phyloP scores from a whole-genome alignment of 92 coral and sea anemone species.

The Nematostella vectensis region DNA sequence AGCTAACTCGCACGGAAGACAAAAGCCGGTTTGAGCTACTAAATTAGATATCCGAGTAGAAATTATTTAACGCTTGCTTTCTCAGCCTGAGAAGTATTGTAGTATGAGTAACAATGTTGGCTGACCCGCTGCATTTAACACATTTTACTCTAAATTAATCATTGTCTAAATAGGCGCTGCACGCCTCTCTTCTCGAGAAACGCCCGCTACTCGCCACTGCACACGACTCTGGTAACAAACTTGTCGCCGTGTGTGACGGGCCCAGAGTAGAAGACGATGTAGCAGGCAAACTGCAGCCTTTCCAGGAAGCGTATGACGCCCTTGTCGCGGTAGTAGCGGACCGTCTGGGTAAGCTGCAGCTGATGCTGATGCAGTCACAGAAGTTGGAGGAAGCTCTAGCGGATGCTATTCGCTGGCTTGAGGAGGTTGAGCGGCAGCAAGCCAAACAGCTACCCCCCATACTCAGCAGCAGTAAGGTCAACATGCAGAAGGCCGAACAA shows the following conservation, averaged over 20 bases:
- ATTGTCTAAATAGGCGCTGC: too few relatives aligned
- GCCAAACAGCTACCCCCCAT: conserved; percentile 75
- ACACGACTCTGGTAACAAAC: conserved; percentile 65
- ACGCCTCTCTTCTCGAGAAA: conserved; percentile 49
- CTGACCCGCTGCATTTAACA: too few relatives aligned
- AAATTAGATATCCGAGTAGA: too few relatives aligned
- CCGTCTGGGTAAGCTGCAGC: conserved; percentile 56
- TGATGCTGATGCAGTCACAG: conserved; percentile 75
- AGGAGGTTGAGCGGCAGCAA: conserved; percentile 61
- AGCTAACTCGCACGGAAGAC: too few relatives aligned
- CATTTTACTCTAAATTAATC: too few relatives aligned
- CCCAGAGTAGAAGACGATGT: conserved; percentile 47
- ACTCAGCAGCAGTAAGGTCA: conserved; percentile 53
- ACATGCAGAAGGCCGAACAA: conserved; percentile 60
- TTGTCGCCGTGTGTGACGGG: conserved; percentile 60
- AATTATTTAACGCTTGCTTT: too few relatives aligned
- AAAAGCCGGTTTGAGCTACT: too few relatives aligned
- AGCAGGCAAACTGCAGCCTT: conserved; percentile 63
- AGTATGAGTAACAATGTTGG: too few relatives aligned
- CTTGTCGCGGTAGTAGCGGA: conserved; percentile 76
- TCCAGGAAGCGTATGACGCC: conserved; percentile 78
- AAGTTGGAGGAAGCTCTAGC: conserved; percentile 71
- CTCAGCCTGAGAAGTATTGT: too few relatives aligned
- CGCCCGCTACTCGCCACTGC: conserved; percentile 69
- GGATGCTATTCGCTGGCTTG: conserved; percentile 79